Conservation (phyloP, 2,797 vertebrate species). For the Loris lydekkerianus region DNA sequence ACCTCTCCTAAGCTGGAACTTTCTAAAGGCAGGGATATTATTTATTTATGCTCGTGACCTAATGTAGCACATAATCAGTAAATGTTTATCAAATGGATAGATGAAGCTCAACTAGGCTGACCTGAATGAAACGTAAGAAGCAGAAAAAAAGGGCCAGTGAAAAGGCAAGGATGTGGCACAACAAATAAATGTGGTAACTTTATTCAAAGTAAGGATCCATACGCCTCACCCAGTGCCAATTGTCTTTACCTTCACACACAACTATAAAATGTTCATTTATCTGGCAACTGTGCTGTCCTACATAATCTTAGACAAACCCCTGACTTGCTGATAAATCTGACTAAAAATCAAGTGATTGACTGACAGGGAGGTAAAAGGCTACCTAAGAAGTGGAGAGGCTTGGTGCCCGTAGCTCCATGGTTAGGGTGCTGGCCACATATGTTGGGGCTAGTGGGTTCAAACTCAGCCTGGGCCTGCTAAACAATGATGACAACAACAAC, state of each 20-base stretch:
- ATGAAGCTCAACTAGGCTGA: neutral
- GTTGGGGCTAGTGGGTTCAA: too few species aligned
- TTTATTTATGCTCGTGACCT: neutral
- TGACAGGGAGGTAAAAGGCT: neutral
- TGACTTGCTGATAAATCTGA: neutral
- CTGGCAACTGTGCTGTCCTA: neutral
- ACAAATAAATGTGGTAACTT: neutral
- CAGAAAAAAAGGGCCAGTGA: neutral
- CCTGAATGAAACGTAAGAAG: neutral
- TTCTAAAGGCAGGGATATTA: neutral
- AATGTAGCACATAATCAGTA: neutral
- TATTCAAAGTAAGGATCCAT: neutral
- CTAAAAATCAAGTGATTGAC: neutral
- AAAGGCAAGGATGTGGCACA: neutral
- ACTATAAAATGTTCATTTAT: neutral
- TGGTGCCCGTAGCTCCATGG: too few species aligned
- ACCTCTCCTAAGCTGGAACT: neutral
- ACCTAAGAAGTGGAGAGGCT: neutral
- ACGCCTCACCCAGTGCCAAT: neutral
- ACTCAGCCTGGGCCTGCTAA: too few species aligned
- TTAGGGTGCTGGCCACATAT: too few species aligned
- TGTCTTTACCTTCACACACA: neutral
- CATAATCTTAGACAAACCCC: neutral
- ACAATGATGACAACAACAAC: too few species aligned
- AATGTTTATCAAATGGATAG: slow-evolving; percentile 17